A percentile compares a stretch with the other conserved stretches of the same genome.
phyloP scores from a whole-genome alignment of 2,888 invertebrate species.

The Athripsodes cinereus region DNA sequence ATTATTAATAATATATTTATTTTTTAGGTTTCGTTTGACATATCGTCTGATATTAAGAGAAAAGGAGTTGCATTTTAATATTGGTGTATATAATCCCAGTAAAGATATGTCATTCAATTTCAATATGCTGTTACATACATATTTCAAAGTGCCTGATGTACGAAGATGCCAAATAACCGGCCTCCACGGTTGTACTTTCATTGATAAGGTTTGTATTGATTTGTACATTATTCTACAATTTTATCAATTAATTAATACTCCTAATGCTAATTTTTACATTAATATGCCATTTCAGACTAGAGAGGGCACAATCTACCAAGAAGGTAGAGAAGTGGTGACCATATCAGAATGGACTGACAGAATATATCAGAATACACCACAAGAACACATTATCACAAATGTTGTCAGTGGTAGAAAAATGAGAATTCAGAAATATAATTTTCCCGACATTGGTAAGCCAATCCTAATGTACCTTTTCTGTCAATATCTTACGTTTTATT shows the following conservation, averaged over 20 bases:
- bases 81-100: constrained; percentile 91
- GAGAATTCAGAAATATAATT: constrained; percentile 90
- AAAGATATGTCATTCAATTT: constrained; percentile 87
- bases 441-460: constrained; percentile 79
- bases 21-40: constrained; percentile 79
- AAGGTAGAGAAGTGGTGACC: constrained; percentile 84
- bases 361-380: constrained; percentile 88
- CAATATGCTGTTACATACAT: constrained; percentile 89
- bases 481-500: too few species aligned
- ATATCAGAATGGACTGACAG: constrained; percentile 91
- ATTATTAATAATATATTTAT: too few species aligned
- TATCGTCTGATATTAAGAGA: constrained; percentile 86
- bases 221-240: too few species aligned
- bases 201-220: constrained; percentile 67
- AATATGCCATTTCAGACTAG: constrained; percentile 55
- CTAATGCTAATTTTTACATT: not conserved
- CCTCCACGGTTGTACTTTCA: constrained; percentile 83
- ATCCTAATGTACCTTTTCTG: too few species aligned
- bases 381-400: constrained; percentile 88
- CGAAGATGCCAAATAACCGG: constrained; percentile 87
- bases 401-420: constrained; percentile 88
- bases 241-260: not conserved
- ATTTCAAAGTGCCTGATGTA: constrained; percentile 94
- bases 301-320: constrained; percentile 80
- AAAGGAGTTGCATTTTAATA: constrained; percentile 88